phyloP scores from a whole-genome alignment of 1,140 invertebrate genomes.

The Drosophila grimshawi region DNA sequence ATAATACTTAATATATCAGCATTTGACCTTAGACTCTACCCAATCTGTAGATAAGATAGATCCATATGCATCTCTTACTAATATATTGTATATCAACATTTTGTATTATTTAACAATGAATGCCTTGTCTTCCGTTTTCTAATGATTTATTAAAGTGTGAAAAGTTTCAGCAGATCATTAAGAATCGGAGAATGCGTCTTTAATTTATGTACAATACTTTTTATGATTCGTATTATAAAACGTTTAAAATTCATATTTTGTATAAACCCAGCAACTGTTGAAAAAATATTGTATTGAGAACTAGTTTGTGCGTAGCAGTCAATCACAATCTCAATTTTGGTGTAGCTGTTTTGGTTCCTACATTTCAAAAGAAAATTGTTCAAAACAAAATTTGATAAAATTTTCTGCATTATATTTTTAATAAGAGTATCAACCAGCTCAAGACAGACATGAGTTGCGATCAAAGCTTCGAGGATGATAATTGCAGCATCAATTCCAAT shows the following conservation, averaged over 20 bases:
- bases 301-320: conserved; percentile 11
- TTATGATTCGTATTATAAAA: no score
- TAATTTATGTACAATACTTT: no score
- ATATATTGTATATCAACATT: no score
- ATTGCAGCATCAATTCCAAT: conserved; percentile 20
- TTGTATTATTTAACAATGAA: no score
- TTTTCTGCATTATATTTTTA: conserved; percentile 15
- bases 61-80: no score
- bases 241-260: background rate
- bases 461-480: conserved; percentile 33
- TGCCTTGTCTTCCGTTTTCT: no score
- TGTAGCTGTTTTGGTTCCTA: conserved; percentile 38
- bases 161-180: no score
- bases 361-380: conserved; percentile 34
- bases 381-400: conserved; percentile 24
- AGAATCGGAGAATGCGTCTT: no score
- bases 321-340: conserved; percentile 29
- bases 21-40: background rate
- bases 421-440: conserved; percentile 36
- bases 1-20: background rate
- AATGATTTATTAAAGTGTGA: no score
- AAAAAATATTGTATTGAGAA: background rate
- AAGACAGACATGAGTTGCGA: conserved; percentile 14
- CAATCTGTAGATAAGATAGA: no score
- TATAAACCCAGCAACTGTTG: conserved; percentile 31